Base-by-base conservation (phyloP, 1,140 invertebrate species). In the Doryteuthis pealeii region DNA sequence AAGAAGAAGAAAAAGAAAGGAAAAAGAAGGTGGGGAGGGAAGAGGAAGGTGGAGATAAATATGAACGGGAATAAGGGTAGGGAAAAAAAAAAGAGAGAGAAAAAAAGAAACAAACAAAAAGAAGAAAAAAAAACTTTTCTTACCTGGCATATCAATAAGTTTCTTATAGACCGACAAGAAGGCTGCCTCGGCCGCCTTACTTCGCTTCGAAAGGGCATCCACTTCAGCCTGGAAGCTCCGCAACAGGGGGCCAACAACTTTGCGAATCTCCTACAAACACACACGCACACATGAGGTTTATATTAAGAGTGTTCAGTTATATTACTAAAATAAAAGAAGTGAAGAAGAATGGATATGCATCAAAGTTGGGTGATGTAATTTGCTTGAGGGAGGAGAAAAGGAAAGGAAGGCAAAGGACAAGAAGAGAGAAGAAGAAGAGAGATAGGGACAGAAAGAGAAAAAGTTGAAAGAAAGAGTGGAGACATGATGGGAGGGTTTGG, bases 211-310 rank as follows among this genome's bases (percentile, higher is more conserved):
- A 70, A 91, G 83, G 45, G 85, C 87, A 82, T 91, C 90, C n/a
- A 91, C 87, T 84, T 91, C 90, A 22, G 79, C 80, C 81, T 91
- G 90, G 79, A 91, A 91, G 79, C 88, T 90, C 84, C 90, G 90
- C 71, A 91, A 79, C 68, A 91, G 80, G 68, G 90, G 90, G 32
- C 89, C 89, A 35, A 90, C 89, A 71, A 87, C 72, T 85, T 89
- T 89, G 33, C 89, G 79, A 33, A 90, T 84, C 76, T 91, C 90
- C 88, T 90, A 80, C 70, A 85, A 82, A 70, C 32, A 26, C 68
- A 35, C 30, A 35, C 68, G 12, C 68, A 68, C 67, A 68, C 68
- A 70, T 43, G n/a, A 31, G 28, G 68, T 70, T n/a, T 35, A 26
- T 33, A 31, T 31, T 32, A 70, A 70, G 28, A 35, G n/a, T 35